phyloP scores from a whole-genome alignment of 2,797 vertebrate genomes.

The Channa striata region DNA sequence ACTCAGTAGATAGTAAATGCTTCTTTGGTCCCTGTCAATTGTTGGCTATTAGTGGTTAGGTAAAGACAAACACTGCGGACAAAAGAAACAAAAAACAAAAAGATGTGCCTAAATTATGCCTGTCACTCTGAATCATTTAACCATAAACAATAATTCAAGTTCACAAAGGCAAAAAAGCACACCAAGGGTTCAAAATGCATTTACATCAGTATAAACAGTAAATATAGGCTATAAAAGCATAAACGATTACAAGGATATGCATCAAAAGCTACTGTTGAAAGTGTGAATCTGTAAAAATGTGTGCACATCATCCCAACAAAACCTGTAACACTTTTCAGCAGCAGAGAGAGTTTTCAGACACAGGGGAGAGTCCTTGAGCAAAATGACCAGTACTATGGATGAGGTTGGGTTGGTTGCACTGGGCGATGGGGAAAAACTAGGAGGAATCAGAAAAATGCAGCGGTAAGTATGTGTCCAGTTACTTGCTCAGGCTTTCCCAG shows the following conservation, averaged over 20 bases:
- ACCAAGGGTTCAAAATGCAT: slow-evolving; percentile 40
- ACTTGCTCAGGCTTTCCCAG: slow-evolving; percentile 46
- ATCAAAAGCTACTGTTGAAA: slow-evolving; percentile 34
- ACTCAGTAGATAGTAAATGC: slow-evolving; percentile 70
- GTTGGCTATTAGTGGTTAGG: slow-evolving; percentile 66
- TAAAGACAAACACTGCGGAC: slow-evolving; percentile 39
- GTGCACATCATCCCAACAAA: slow-evolving; percentile 52
- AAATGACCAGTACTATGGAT: slow-evolving; percentile 34
- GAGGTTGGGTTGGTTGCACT: slow-evolving; percentile 67
- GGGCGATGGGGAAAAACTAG: slow-evolving; percentile 29
- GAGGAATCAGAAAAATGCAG: slow-evolving; percentile 14
- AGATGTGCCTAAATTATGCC: slow-evolving; percentile 59
- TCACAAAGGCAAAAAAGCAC: slow-evolving; percentile 69
- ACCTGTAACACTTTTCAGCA: slow-evolving; percentile 50
- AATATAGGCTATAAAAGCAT: slow-evolving; percentile 44
- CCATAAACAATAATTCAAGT: slow-evolving; percentile 60
- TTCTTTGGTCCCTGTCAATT: slow-evolving; percentile 81
- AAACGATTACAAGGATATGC: slow-evolving; percentile 66
- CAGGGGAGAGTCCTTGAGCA: slow-evolving; percentile 5
- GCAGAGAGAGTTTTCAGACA: slow-evolving; percentile 32
- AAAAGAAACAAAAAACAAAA: slow-evolving; percentile 27
- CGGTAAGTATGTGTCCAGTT: slow-evolving; percentile 38
- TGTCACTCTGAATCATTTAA: slow-evolving; percentile 70
- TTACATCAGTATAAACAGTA: slow-evolving; percentile 51
- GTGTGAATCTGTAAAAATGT: slow-evolving; percentile 23